Evolutionary conservation across 2,113 vertebrate genomes (phyloP), one percentile per base, ranked within the genome.

Genomic region (Archocentrus centrarchus): DNA sequence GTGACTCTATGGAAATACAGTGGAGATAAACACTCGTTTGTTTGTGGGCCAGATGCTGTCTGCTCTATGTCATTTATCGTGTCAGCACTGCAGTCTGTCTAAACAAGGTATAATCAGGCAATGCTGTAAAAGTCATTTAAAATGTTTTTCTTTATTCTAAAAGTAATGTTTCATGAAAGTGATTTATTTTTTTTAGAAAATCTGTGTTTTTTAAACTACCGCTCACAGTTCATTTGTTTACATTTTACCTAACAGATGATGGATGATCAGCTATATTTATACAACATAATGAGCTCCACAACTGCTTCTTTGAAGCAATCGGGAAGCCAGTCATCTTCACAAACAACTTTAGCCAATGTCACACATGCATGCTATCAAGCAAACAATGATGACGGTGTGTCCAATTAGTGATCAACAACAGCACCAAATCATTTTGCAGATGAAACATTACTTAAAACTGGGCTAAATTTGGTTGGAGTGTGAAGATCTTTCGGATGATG

Each of bases 21-120:
- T 9, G 6, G 44, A 75, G 41, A 81, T 60, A 86, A 59, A 85
- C 82, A 60, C 44, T 58, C 14, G 66, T 85, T 90, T 70, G 75
- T 79, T 79, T 88, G 85, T 81, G 61, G 53, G 27, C 89, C 89
- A 89, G 88, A 89, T 90, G 86, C 83, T 86, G 84, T 81, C 73
- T 77, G 22, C 59, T 32, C 11, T 59, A 10, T 27, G 75, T n/a
- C 27, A n/a, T 50, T n/a, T 13, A 1, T 24, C 37, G 35, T 80
- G 7, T 75, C 32, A 8, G 58, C 3, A 3, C 3, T 18, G 3
- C 55, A 59, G 1, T 30, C 44, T 70, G 66, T 70, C 17, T 47
- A 53, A 70, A 73, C 47, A 55, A n/a, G 68, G 6, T 7, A 18
- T 35, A 35, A 73, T 73, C 47, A n/a, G 27, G 68, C 27, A n/a